phyloP scores from a whole-genome alignment of 2,797 vertebrate species.

The Sibirionetta formosa region DNA sequence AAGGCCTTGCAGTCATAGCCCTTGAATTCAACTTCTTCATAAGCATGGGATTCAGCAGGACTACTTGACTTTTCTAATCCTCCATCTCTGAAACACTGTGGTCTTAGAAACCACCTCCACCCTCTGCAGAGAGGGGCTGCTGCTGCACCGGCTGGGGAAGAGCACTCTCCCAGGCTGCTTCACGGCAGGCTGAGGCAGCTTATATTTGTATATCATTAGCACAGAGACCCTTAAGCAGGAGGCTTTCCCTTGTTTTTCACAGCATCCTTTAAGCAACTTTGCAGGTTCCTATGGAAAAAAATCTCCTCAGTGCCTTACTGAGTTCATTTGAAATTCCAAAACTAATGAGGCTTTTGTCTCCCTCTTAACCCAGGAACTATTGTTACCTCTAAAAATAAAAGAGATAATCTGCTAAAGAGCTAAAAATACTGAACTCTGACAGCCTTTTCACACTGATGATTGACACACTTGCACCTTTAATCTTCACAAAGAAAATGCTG shows the following conservation, averaged over 20 bases:
- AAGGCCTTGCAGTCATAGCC: too few relatives aligned
- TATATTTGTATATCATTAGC: background rate
- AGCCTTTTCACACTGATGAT: conserved; percentile 11
- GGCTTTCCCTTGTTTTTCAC: background rate
- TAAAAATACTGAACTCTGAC: conserved; percentile 45
- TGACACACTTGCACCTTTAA: conserved; percentile 8
- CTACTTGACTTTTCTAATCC: background rate
- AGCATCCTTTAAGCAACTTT: conserved; percentile 2
- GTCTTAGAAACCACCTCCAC: background rate
- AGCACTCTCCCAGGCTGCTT: rapidly evolving
- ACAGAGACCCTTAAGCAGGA: background rate
- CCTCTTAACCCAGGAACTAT: conserved; percentile 20
- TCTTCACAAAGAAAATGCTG: background rate
- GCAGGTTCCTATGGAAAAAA: background rate
- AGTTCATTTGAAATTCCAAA: conserved; percentile 46
- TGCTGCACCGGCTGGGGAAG: background rate
- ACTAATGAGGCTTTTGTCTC: conserved; percentile 47
- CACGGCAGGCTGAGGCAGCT: rapidly evolving
- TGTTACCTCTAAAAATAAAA: conserved; percentile 32
- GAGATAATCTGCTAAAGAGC: conserved; percentile 18
- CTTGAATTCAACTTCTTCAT: background rate
- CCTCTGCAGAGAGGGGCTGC: background rate
- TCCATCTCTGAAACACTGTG: background rate
- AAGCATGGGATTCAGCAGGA: background rate
- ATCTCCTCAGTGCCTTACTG: background rate